A percentile compares a stretch with the other conserved stretches of the same genome.
These are phyloP conservation scores for Astyanax mexicanus DNA, from an alignment of 2,797 vertebrate genomes.

Conservation along the genomic window DNA sequence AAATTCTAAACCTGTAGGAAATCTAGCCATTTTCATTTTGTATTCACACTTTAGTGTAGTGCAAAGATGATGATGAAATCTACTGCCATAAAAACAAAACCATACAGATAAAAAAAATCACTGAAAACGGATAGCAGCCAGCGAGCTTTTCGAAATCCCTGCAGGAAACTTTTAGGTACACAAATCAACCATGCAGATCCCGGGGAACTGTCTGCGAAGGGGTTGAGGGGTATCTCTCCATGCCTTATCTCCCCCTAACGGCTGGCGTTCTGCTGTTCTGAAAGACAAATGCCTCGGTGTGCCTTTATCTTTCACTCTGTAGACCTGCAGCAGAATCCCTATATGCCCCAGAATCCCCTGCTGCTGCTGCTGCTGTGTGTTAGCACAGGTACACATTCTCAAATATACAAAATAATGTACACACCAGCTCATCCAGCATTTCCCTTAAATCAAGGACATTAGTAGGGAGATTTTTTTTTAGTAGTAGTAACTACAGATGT, in stretches of 20 bases:
- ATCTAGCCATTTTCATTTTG: too few species aligned
- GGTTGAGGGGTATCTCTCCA: background rate
- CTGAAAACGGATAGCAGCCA: background rate
- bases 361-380: background rate
- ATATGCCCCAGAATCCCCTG: too few species aligned
- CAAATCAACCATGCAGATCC: background rate
- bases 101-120: background rate
- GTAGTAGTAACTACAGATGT: too few species aligned
- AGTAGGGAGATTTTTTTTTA: too few species aligned
- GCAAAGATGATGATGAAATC: background rate
- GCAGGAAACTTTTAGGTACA: background rate
- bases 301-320: slow-evolving; percentile 5
- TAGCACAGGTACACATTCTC: too few species aligned
- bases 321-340: background rate
- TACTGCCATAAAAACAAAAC: background rate
- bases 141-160: background rate
- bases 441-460: too few species aligned
- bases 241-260: background rate
- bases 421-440: too few species aligned
- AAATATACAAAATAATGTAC: too few species aligned
- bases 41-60: too few species aligned
- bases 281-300: background rate
- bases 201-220: background rate
- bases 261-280: background rate
- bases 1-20: too few species aligned